Evolutionary conservation across 2,888 invertebrate genomes (phyloP).

Genomic region (Teleiodes luculella): DNA sequence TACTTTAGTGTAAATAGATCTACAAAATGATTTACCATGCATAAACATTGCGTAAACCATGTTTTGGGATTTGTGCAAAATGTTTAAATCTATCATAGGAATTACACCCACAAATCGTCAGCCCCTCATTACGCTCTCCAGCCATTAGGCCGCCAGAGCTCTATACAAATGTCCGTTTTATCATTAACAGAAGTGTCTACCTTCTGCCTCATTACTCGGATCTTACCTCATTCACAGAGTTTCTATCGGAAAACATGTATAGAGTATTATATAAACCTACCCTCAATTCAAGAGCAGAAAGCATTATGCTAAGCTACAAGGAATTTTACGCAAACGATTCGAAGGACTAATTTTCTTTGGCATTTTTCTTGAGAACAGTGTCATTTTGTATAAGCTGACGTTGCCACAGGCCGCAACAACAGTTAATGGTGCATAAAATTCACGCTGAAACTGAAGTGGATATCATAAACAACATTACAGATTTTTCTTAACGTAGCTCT

Average conservation of each 20-base stretch:
- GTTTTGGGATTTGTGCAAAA: neutral
- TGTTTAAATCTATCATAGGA: neutral
- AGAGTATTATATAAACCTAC: neutral
- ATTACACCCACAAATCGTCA: neutral
- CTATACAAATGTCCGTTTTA: slow-evolving; percentile 21
- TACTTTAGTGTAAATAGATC: no score
- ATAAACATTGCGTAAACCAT: no score
- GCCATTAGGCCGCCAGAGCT: neutral
- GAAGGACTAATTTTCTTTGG: slow-evolving; percentile 42
- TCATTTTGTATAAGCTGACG: slow-evolving; percentile 67
- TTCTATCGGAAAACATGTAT: slow-evolving; percentile 48
- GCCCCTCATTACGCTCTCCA: neutral
- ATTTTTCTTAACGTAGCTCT: no score
- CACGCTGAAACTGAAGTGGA: slow-evolving; percentile 50
- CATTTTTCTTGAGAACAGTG: slow-evolving; percentile 51
- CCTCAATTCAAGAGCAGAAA: neutral
- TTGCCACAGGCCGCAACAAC: slow-evolving; percentile 63
- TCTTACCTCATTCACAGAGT: slow-evolving; percentile 40
- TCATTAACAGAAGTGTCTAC: slow-evolving; percentile 40
- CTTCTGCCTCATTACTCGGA: slow-evolving; percentile 50
- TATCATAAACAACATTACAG: no score
- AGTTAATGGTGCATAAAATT: slow-evolving; percentile 72
- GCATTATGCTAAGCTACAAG: slow-evolving; percentile 35
- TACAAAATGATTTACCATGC: no score
- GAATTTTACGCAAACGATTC: slow-evolving; percentile 29